A percentile compares a stretch with the other conserved stretches of the same genome.
Evolutionary conservation across 2,113 vertebrate species (phyloP).

Genomic region (Ramphastos sulfuratus): DNA sequence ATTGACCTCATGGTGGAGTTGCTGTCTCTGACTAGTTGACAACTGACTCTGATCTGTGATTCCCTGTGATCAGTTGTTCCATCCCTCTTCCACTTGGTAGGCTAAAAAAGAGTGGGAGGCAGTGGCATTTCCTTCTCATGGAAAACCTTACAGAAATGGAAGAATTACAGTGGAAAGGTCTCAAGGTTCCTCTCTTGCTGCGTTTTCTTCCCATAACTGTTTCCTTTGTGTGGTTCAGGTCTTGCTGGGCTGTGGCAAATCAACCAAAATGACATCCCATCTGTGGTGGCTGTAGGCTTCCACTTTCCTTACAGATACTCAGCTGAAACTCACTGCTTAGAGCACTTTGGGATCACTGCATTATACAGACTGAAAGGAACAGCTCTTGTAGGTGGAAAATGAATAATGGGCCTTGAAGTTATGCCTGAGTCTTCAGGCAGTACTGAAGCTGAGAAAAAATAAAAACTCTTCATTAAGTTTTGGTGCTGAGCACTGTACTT

Average conservation of each 20-base stretch:
- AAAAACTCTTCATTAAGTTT: not conserved
- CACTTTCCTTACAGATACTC: not conserved
- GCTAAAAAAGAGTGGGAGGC: not conserved
- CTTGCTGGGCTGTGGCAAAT: not conserved
- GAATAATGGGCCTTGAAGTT: not conserved
- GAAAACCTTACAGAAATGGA: conserved; percentile 15
- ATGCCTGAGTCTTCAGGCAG: not conserved
- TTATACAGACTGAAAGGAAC: not conserved
- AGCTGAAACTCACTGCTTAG: not conserved
- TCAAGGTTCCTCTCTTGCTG: not conserved
- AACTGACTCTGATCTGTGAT: not conserved
- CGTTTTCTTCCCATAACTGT: not conserved
- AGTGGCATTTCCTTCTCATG: not conserved
- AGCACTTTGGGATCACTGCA: not conserved
- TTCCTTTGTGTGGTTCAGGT: not conserved
- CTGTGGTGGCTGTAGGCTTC: not conserved
- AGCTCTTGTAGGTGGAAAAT: not conserved
- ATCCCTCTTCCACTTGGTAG: not conserved
- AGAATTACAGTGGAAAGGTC: not conserved
- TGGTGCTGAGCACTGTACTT: not conserved
- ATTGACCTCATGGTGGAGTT: not conserved
- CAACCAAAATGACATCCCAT: not conserved
- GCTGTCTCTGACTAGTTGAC: not conserved
- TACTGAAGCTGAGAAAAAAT: not conserved
- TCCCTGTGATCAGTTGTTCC: conserved; percentile 6